A percentile compares a stretch with the other conserved stretches of the same genome.
Evolutionary conservation across 2,888 invertebrate species (phyloP).

Genomic region (Melieria omissa): DNA sequence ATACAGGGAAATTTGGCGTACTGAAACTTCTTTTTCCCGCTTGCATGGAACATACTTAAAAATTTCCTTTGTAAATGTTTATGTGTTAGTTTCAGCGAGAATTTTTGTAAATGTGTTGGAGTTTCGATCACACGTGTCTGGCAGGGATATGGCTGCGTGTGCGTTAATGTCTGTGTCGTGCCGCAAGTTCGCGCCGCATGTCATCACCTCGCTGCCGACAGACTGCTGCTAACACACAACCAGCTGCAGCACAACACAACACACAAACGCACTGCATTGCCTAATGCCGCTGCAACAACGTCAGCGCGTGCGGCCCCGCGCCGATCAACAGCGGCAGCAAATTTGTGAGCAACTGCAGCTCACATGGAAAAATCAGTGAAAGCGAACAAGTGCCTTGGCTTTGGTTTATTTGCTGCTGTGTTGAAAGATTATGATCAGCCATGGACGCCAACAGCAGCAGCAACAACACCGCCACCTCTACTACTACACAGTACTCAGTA

Average conservation of each 20-base stretch:
- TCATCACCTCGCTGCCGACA: constrained; percentile 5
- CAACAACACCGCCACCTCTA: no score
- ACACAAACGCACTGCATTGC: neutral
- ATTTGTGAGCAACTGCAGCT: no score
- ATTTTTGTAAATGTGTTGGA: no score
- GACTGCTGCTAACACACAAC: neutral
- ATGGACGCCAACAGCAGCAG: constrained; percentile 7
- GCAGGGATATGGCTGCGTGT: neutral
- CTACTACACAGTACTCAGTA: neutral
- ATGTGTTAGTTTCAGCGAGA: no score
- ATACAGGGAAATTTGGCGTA: no score
- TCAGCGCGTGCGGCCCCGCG: neutral
- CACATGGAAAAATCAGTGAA: constrained; percentile 18
- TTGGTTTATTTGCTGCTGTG: constrained; percentile 11
- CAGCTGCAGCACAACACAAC: constrained; percentile 2
- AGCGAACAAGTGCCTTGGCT: constrained; percentile 5
- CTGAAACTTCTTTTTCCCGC: no score
- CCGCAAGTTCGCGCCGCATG: constrained; percentile 9
- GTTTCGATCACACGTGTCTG: no score
- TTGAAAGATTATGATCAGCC: constrained; percentile 33
- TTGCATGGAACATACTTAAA: no score
- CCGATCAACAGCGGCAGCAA: neutral
- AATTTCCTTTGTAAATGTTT: no score
- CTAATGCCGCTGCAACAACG: neutral
- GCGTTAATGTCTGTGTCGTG: neutral